Conservation (phyloP, 2,113 vertebrate genomes). For the Albula goreensis region DNA sequence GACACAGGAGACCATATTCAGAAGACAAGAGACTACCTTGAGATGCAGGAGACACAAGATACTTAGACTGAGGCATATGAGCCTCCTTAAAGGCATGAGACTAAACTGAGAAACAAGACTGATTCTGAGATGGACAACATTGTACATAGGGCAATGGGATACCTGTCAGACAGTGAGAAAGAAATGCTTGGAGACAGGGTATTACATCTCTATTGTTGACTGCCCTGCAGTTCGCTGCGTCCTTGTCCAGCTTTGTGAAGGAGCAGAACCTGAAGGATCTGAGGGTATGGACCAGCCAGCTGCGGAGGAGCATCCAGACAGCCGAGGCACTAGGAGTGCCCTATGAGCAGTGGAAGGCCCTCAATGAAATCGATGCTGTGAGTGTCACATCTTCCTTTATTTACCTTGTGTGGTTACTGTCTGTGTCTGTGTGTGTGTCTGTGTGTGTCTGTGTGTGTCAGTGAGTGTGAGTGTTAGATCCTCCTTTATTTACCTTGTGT, state of each 20-base stretch:
- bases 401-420: not conserved
- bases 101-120: not conserved
- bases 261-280: slow-evolving; percentile 88
- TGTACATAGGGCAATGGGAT: too few relatives aligned
- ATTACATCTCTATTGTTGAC: not conserved
- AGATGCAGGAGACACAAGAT: not conserved
- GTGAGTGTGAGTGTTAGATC: not conserved
- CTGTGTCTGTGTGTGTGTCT: not conserved
- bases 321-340: slow-evolving; percentile 82
- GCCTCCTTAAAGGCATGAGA: not conserved
- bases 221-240: slow-evolving; percentile 74
- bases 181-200: too few relatives aligned
- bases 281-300: slow-evolving; percentile 90
- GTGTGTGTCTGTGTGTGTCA: not conserved
- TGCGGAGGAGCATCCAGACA: slow-evolving; percentile 88
- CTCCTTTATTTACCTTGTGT: not conserved
- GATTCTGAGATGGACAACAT: too few relatives aligned
- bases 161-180: too few relatives aligned
- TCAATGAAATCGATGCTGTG: slow-evolving; percentile 95
- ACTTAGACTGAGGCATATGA: too few relatives aligned
- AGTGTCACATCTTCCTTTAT: slow-evolving; percentile 48
- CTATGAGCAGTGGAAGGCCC: slow-evolving; percentile 95
- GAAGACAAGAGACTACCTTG: not conserved
- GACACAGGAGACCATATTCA: not conserved
- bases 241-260: slow-evolving; percentile 80